Evolutionary conservation across 2,113 vertebrate species (phyloP), one percentile per base, ranked within the genome.

Genomic region (Marmota monax): DNA sequence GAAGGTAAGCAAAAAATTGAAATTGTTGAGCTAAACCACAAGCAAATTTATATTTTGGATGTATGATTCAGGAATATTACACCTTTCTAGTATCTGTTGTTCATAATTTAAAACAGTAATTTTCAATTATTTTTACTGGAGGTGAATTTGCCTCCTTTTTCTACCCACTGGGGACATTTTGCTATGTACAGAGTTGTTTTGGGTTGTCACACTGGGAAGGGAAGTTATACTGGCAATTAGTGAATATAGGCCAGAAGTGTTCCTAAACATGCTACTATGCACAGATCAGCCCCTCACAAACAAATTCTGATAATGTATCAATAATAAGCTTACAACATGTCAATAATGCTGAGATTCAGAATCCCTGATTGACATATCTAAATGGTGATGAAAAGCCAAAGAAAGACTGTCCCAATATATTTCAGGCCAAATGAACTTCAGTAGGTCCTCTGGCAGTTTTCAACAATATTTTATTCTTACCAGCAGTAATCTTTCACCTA

Each of bases 401-500:
- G 39, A 42, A 88, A 56, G 29, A 10, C 6, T 13, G 23, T 32
- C 12, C 34, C 51, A 90, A 79, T 67, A n/a, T 67, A 73, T 84
- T 82, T 94, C 58, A 88, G 39, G 88, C 3, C 63, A 86, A 16
- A 0, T 84, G 70, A 86, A 78, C 48, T 63, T 89, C 12, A 12
- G 1, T 37, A 83, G 65, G 25, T 86, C 45, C 58, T 94, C 20
- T 2, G 17, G 63, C 10, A 91, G 58, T 9, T 56, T 93, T 74
- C 37, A 92, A 7, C 23, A 37, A 72, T 42, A 93, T 87, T 93
- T 79, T 78, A 73, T 87, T 58, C n/a, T 90, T 78, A n/a, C 32
- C 63, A 65, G 23, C 32, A 91, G 74, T 58, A 77, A 61, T 70
- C 32, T 78, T 94, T 65, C 1, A 48, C 11, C 58, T 69, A n/a